Evolutionary conservation across 2,113 vertebrate species (phyloP), one percentile per base, ranked within the genome.

Genomic region (Microcebus griseorufus): DNA sequence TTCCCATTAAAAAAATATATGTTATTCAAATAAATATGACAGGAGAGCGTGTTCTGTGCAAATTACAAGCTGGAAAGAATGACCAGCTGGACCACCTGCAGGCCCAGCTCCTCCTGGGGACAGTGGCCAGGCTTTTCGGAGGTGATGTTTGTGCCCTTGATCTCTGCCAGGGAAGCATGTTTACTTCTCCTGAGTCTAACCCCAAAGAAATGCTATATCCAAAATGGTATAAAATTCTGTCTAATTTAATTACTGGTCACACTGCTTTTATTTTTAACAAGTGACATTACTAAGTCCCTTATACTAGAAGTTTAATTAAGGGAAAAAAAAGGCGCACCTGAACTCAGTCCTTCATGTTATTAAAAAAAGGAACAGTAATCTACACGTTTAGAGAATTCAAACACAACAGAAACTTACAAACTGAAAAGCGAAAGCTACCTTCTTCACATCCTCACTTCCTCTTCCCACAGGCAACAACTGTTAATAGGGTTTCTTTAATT

Each of bases 21-120:
- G 93, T 73, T 92, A 87, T 90, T 97, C 72, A 93, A 22, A 45
- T 91, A 69, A 83, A 60, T 39, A 37, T 92, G 86, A 94, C 72
- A 69, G 69, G 82, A 81, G 37, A 32, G 25, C 34, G 9, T 70
- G 64, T 48, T 87, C 45, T 17, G 4, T 45, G 69, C 32, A 78
- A 45, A 75, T 65, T 7, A 53, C 9, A 34, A 13, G 78, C 45
- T 23, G 23, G 51, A 72, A 62, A 29, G 64, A 6, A 48, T 8
- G 16, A 18, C 0, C 13, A 20, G 48, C 3, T 2, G 25, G 89
- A 22, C 51, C 72, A 76, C 76, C 82, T 73, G 75, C 16, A 4
- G 1, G 1, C 65, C 23, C 27, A 1, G 17, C 14, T 34, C 23
- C 70, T 39, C 23, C 2, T 9, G 11, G 32, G 20, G 67, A 23